Evolutionary conservation across 1,140 invertebrate genomes (phyloP).

Genomic region (Temnothorax longispinosus): DNA sequence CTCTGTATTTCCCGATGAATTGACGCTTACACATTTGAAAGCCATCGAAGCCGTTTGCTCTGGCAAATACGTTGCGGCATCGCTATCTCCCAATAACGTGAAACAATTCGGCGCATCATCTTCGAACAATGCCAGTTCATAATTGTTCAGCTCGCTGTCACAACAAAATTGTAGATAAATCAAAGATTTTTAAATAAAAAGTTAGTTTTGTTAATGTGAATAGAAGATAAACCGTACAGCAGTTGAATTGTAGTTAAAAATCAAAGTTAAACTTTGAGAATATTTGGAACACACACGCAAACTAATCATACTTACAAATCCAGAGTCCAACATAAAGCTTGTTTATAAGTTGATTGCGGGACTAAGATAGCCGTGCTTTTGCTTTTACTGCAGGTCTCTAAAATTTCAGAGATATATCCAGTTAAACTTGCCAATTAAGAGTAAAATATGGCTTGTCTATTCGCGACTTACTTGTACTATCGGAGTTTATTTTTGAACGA

Average conservation of each 20-base stretch:
- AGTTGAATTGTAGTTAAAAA: background rate
- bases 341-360: conserved; percentile 45
- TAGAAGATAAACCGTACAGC: background rate
- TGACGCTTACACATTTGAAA: conserved; percentile 64
- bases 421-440: background rate
- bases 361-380: conserved; percentile 65
- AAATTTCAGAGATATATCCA: conserved; percentile 34
- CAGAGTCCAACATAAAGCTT: conserved; percentile 80
- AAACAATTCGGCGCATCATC: conserved; percentile 77
- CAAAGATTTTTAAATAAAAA: conserved; percentile 20
- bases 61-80: conserved; percentile 81
- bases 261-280: conserved; percentile 16
- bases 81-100: conserved; percentile 71
- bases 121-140: conserved; percentile 77
- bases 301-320: conserved; percentile 80
- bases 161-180: conserved; percentile 52
- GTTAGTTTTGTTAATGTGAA: conserved; percentile 18
- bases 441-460: background rate
- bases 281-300: background rate
- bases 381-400: conserved; percentile 34
- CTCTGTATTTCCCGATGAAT: conserved; percentile 55
- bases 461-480: conserved; percentile 20
- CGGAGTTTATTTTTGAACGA: background rate
- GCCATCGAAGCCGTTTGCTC: conserved; percentile 80
- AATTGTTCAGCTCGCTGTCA: conserved; percentile 80